Evolutionary conservation across 2,113 vertebrate genomes (phyloP).

Genomic region (Centropus unirufus): DNA sequence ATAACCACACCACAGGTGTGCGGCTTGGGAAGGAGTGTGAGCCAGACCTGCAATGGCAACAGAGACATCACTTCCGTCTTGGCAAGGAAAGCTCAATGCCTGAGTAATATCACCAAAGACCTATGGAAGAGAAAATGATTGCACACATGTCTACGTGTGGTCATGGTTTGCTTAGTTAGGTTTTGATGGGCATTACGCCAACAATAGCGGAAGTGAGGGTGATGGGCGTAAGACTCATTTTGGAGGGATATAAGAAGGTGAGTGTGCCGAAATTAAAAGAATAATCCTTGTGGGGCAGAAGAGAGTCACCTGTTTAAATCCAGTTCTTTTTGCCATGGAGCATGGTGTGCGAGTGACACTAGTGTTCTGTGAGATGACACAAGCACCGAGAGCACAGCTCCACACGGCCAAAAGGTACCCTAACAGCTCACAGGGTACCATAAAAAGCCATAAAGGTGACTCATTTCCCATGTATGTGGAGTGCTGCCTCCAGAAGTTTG

Average conservation of each 20-base stretch:
- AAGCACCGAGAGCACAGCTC: not conserved
- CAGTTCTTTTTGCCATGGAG: not conserved
- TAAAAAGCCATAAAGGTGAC: not conserved
- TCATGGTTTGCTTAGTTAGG: not conserved
- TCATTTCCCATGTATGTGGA: not conserved
- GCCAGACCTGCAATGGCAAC: not conserved
- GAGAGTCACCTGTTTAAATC: not conserved
- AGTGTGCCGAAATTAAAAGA: not conserved
- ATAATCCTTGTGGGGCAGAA: not conserved
- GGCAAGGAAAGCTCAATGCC: not conserved
- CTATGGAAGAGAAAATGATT: not conserved
- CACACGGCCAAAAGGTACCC: rapidly evolving
- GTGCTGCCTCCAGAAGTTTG: not conserved
- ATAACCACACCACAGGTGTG: not conserved
- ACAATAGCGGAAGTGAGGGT: not conserved
- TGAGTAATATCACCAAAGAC: not conserved
- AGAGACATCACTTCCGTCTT: not conserved
- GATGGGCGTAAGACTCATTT: not conserved
- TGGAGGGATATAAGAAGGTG: not conserved
- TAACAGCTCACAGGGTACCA: not conserved
- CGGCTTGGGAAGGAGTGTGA: not conserved
- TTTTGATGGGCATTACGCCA: not conserved
- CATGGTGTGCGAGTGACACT: not conserved
- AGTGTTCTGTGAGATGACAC: not conserved
- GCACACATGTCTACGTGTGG: rapidly evolving